A percentile compares a stretch with the other conserved stretches of the same genome.
These are phyloP conservation scores for Lepidurus arcticus DNA, from an alignment of 1,140 invertebrate genomes.

Conservation along the genomic window DNA sequence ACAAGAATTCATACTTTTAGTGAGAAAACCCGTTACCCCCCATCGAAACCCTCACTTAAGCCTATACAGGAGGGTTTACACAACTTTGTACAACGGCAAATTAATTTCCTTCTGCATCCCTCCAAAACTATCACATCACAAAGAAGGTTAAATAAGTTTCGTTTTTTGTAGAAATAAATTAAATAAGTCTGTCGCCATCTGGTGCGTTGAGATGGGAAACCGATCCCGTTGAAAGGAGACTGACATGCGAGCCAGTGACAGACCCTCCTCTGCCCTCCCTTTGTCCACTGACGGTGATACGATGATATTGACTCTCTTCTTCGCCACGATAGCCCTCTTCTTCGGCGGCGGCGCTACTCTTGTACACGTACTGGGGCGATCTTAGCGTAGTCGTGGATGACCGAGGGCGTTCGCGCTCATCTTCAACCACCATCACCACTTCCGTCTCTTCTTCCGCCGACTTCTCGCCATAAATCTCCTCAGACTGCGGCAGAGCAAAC, in stretches of 20 bases:
- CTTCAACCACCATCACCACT: background rate
- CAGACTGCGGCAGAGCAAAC: slow-evolving; percentile 18
- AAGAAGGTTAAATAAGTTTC: background rate
- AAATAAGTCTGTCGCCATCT: background rate
- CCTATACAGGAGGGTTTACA: too few species aligned
- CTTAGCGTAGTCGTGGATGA: slow-evolving; percentile 31
- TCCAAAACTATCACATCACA: background rate
- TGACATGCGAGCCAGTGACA: background rate
- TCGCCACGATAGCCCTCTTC: background rate
- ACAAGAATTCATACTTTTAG: too few species aligned
- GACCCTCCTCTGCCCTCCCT: background rate
- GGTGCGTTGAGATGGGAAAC: background rate
- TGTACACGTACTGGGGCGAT: slow-evolving; percentile 27
- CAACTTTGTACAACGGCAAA: too few species aligned
- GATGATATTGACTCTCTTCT: background rate
- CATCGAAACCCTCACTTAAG: too few species aligned
- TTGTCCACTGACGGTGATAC: background rate
- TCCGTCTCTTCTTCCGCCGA: slow-evolving; percentile 20
- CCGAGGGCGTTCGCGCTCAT: slow-evolving; percentile 26
- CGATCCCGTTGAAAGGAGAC: background rate
- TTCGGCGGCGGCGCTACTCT: background rate
- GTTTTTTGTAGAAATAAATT: background rate
- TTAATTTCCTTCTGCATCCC: too few species aligned
- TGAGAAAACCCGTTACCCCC: too few species aligned
- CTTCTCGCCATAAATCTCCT: slow-evolving; percentile 23